phyloP scores from a whole-genome alignment of 37 sponge, comb jelly and placozoan species.

The Ephydatia muelleri region DNA sequence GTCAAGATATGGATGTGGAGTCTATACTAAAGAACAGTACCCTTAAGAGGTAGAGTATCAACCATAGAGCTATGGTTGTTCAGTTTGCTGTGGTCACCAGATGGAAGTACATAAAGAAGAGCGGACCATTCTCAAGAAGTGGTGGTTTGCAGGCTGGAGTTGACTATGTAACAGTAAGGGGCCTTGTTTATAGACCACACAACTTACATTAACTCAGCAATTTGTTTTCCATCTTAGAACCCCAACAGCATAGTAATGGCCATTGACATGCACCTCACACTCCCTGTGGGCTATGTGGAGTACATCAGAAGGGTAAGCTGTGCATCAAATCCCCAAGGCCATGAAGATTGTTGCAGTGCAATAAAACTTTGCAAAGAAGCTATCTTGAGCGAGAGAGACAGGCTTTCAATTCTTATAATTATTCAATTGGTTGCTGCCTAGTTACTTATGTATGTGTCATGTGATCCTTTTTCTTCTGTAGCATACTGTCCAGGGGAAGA shows the following conservation, averaged over 20 bases:
- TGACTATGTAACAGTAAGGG: conserved; percentile 60
- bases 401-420: too few relatives aligned
- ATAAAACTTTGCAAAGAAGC: too few relatives aligned
- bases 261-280: conserved; percentile 74
- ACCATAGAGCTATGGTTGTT: neutral
- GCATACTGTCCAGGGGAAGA: conserved; percentile 64
- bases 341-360: too few relatives aligned
- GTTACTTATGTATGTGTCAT: neutral
- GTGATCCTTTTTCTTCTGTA: conserved; percentile 3
- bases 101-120: conserved; percentile 31
- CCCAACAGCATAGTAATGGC: conserved; percentile 71
- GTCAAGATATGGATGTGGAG: conserved; percentile 54
- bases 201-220: neutral
- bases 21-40: conserved; percentile 22
- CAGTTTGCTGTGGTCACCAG: neutral
- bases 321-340: too few relatives aligned
- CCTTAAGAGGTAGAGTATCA: conserved; percentile 28
- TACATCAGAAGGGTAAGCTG: conserved; percentile 50
- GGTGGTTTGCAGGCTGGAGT: conserved; percentile 69
- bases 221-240: conserved; percentile 25
- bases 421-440: neutral
- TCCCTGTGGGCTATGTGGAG: conserved; percentile 61
- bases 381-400: too few relatives aligned
- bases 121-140: conserved; percentile 58
- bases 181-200: too few relatives aligned